These are phyloP conservation scores for Melieria picta DNA, from an alignment of 2,888 invertebrate genomes.

Conservation along the genomic window DNA sequence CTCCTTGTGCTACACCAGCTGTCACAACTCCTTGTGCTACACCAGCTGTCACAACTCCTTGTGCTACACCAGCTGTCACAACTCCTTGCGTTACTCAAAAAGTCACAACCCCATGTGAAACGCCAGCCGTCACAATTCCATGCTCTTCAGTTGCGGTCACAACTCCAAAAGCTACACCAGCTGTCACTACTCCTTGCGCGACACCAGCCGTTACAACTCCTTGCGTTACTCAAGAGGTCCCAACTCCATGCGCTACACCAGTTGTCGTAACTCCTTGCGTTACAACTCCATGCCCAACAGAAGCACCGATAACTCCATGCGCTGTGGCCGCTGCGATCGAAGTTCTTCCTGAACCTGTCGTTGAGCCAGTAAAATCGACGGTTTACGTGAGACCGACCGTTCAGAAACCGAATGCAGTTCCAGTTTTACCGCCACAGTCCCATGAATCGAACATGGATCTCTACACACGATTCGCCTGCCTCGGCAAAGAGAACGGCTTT, in stretches of 20 bases:
- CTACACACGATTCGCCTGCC: slow-evolving; percentile 51
- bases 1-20: not conserved
- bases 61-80: not conserved
- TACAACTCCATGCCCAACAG: not conserved
- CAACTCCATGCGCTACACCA: slow-evolving; percentile 8
- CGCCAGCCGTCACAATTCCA: no score
- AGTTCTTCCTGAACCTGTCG: slow-evolving; percentile 12
- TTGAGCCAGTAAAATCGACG: not conserved
- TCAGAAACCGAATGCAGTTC: not conserved
- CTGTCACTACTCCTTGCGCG: slow-evolving; percentile 6
- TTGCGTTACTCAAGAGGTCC: no score
- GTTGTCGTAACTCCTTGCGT: not conserved
- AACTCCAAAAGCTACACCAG: slow-evolving; percentile 24
- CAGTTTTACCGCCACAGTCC: slow-evolving; percentile 15
- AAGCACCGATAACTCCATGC: not conserved
- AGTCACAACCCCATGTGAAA: no score
- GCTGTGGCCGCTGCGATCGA: not conserved
- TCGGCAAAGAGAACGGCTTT: slow-evolving; percentile 54
- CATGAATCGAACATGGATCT: slow-evolving; percentile 43
- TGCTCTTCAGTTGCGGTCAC: no score
- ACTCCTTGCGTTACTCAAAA: not conserved
- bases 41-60: slow-evolving; percentile 13
- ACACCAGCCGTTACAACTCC: not conserved
- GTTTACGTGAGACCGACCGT: not conserved
- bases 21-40: not conserved